Base-by-base conservation (phyloP, 2,797 vertebrate species). In the Gastrophryne carolinensis region DNA sequence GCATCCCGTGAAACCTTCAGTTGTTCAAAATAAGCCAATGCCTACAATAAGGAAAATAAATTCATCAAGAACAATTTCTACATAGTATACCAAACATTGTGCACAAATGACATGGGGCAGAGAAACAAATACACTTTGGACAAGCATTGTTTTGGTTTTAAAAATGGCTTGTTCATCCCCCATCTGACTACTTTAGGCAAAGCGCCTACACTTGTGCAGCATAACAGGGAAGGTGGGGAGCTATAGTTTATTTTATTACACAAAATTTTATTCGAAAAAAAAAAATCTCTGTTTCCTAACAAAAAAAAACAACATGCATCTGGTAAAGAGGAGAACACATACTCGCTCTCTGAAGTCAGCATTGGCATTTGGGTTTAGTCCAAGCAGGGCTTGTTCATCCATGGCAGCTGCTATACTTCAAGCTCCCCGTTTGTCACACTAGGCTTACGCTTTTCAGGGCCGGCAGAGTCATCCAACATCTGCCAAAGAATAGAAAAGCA, bases 321-420 rank as follows among this genome's bases (percentile, higher is more conserved):
- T 32, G 11, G 74, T n/a, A 60, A 58, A 72, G 69, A 70, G 17
- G 69, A 70, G 17, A 29, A 69, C 65, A 81, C 93, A 87, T 86
- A 99, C 97, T 89, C 97, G 89, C 85, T 98, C 96, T 82, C 96
- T 90, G 87, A 96, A 97, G 83, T 93, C 93, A 41, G 96, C 94
- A 78, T 98, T 95, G 41, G 98, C 98, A 79, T 97, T 98, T 73
- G 98, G 97, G 90, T 97, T 95, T 81, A 99, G 93, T 82, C 98
- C 98, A 87, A 98, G 85, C 84, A 99, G 94, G 84, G 98, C 98
- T 87, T 98, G 97, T 87, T 99, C 97, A 89, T 99, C 98, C 98
- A 99, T 99, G 84, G 91, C 87, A 90, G 83, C 81, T 81, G 88
- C 90, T 93, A 92, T 91, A 89, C 79, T 80, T 85, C 85, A 86